A percentile compares a stretch with the other conserved stretches of the same genome.
Evolutionary conservation across 2,888 invertebrate species (phyloP).

Genomic region (Scelioninae gen. 1): DNA sequence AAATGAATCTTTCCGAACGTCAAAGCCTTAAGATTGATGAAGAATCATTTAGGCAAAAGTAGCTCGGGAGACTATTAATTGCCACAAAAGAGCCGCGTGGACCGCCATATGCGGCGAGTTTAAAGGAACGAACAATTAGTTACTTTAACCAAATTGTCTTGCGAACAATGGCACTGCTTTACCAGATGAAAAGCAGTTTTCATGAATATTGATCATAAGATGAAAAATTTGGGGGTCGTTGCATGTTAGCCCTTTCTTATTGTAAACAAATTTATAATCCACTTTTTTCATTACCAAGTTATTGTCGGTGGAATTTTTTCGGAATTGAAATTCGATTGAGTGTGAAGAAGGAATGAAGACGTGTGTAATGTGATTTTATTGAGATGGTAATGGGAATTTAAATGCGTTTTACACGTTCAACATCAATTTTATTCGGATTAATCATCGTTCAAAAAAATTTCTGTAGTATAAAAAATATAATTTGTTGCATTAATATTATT

Average conservation of each 20-base stretch:
- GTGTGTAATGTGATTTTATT: too few relatives aligned
- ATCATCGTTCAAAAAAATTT: too few relatives aligned
- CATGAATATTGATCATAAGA: conserved; percentile 40
- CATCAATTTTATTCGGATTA: too few relatives aligned
- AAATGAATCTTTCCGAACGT: conserved; percentile 75
- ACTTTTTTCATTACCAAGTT: not conserved
- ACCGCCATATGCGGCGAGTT: conserved; percentile 78
- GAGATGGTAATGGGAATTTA: too few relatives aligned
- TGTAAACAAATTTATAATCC: conserved; percentile 15
- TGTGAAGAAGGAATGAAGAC: too few relatives aligned
- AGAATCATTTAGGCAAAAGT: conserved; percentile 83
- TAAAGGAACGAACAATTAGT: conserved; percentile 84
- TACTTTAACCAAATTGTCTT: conserved; percentile 84
- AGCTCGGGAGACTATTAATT: conserved; percentile 83
- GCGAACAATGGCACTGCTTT: conserved; percentile 79
- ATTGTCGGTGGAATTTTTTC: not conserved
- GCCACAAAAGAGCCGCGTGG: conserved; percentile 83
- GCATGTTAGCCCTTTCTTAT: not conserved
- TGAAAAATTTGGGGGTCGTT: conserved; percentile 52
- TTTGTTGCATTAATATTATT: too few relatives aligned
- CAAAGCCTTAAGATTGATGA: conserved; percentile 82
- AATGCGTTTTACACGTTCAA: too few relatives aligned
- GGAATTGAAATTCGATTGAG: conserved; percentile 2
- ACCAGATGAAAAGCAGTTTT: conserved; percentile 77
- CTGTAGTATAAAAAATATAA: too few relatives aligned